A percentile compares a stretch with the other conserved stretches of the same genome.
Conservation (phyloP, 2,888 invertebrate species). For the Criorhina ranunculi region DNA sequence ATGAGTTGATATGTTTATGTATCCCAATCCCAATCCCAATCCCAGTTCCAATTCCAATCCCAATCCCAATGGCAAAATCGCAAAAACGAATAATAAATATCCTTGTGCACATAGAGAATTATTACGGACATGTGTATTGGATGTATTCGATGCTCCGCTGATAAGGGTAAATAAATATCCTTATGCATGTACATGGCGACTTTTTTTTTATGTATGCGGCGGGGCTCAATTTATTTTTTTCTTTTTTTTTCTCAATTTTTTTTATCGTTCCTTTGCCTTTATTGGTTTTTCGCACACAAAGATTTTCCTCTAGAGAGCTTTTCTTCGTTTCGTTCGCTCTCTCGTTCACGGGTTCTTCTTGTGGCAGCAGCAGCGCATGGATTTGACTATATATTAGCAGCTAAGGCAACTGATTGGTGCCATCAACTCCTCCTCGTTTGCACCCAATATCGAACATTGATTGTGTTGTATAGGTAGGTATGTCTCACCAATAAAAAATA, state of each 20-base stretch:
- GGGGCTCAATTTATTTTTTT: not conserved
- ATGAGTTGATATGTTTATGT: conserved; percentile 44
- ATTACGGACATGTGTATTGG: conserved; percentile 64
- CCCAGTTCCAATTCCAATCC: not conserved
- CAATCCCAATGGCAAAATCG: not conserved
- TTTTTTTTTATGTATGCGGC: conserved; percentile 62
- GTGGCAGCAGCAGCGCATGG: conserved; percentile 8
- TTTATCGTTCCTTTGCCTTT: conserved; percentile 41
- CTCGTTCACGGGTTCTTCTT: conserved; percentile 23
- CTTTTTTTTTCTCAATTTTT: conserved; percentile 34
- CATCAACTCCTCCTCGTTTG: conserved; percentile 44
- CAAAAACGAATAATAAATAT: conserved; percentile 53
- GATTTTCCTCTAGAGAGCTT: conserved; percentile 45
- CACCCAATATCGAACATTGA: conserved; percentile 48
- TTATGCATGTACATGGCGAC: conserved; percentile 53
- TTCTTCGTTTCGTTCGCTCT: conserved; percentile 42
- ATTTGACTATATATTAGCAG: not conserved
- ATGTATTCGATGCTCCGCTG: conserved; percentile 64
- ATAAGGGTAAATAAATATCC: conserved; percentile 71
- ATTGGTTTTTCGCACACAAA: conserved; percentile 67
- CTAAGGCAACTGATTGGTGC: conserved; percentile 50
- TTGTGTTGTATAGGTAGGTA: conserved; percentile 6
- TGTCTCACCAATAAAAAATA: conserved; percentile 57
- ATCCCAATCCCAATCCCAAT: conserved; percentile 8
- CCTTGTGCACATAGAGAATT: conserved; percentile 49